Conservation (phyloP, 2,888 invertebrate genomes). For the Sipunculus nudus region DNA sequence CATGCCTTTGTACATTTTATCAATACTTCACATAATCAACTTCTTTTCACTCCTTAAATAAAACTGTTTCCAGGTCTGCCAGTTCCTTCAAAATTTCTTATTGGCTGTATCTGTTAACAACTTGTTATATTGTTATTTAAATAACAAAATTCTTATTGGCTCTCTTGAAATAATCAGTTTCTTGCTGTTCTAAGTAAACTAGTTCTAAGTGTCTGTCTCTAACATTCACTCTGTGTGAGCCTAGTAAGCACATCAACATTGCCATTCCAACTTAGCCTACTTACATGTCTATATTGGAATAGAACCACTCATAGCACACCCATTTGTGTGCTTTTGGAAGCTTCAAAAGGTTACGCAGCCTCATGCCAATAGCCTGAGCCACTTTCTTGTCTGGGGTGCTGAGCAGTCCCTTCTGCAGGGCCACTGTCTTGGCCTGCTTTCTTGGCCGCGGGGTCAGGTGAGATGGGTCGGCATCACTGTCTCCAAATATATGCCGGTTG, state of each 20-base stretch:
- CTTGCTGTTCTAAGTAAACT: too few relatives aligned
- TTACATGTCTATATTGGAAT: conserved; percentile 92
- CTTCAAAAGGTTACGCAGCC: conserved; percentile 85
- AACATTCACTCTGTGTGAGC: too few relatives aligned
- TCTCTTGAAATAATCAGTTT: too few relatives aligned
- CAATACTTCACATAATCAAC: too few relatives aligned
- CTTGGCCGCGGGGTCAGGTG: conserved; percentile 25
- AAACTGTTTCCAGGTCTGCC: too few relatives aligned
- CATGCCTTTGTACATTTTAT: too few relatives aligned
- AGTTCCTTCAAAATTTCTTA: too few relatives aligned
- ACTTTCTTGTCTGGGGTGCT: conserved; percentile 76
- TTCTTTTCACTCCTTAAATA: too few relatives aligned
- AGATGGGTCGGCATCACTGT: conserved; percentile 25
- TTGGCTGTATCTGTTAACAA: too few relatives aligned
- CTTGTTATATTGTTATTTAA: too few relatives aligned
- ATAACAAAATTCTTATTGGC: too few relatives aligned
- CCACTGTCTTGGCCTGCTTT: conserved; percentile 14
- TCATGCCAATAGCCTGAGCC: conserved; percentile 88
- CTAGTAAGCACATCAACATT: background rate
- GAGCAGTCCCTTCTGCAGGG: conserved; percentile 23
- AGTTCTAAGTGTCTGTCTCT: too few relatives aligned
- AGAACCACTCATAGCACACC: conserved; percentile 99
- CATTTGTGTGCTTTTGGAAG: conserved; percentile 98
- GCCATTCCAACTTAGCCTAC: conserved; percentile 43
- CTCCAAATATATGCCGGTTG: conserved; percentile 42